A percentile compares a stretch with the other conserved stretches of the same genome.
These are phyloP conservation scores for Adelognathus sp. DNA, from an alignment of 2,888 invertebrate species.

Conservation along the genomic window DNA sequence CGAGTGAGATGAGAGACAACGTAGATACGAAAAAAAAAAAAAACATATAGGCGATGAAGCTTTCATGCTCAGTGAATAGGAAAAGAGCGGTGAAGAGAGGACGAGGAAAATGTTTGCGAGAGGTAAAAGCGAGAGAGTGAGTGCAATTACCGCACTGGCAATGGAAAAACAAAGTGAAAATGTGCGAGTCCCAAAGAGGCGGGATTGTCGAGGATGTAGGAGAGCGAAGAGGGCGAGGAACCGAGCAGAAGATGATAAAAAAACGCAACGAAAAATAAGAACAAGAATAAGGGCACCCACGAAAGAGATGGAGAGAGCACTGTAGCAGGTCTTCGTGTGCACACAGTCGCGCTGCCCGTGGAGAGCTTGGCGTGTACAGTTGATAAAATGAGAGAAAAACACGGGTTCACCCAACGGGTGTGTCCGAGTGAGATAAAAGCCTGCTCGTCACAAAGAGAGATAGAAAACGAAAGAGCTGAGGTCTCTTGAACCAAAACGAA, in stretches of 20 bases:
- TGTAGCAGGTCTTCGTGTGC: conserved; percentile 2
- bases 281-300: conserved; percentile 29
- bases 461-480: not conserved
- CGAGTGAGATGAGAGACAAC: conserved; percentile 6
- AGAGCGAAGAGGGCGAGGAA: conserved; percentile 13
- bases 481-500: conserved; percentile 5
- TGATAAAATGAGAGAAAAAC: conserved; percentile 49
- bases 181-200: conserved; percentile 62
- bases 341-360: not conserved
- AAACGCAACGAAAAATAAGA: conserved; percentile 24
- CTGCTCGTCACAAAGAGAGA: too few species aligned
- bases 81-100: conserved; percentile 59
- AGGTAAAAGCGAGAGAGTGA: conserved; percentile 76
- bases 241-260: not conserved
- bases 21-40: conserved; percentile 52
- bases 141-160: conserved; percentile 79
- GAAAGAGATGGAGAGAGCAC: conserved; percentile 41
- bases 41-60: conserved; percentile 57
- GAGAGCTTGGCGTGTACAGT: conserved; percentile 50
- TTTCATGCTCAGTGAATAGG: conserved; percentile 28
- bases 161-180: conserved; percentile 78
- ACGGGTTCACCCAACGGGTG: conserved; percentile 36
- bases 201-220: conserved; percentile 50
- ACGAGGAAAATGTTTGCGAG: conserved; percentile 70
- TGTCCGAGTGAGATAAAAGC: conserved; percentile 52